These are phyloP conservation scores for Balaeniceps rex DNA, from an alignment of 2,113 vertebrate species.

Conservation along the genomic window DNA sequence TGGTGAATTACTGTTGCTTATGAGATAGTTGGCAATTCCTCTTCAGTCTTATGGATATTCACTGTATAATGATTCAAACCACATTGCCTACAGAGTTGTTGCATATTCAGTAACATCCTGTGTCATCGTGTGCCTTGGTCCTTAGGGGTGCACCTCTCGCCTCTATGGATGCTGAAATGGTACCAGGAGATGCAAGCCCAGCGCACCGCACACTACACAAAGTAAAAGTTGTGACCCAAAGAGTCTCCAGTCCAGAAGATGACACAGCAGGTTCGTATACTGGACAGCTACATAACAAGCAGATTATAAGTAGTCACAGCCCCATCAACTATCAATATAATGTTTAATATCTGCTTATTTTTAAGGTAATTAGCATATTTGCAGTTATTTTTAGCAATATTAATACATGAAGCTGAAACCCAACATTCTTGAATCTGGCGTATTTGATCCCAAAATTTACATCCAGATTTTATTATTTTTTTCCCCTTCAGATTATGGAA, in stretches of 20 bases:
- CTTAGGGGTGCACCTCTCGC: background rate
- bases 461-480: background rate
- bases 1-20: background rate
- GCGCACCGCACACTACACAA: rapidly evolving
- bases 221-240: background rate
- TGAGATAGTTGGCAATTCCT: background rate
- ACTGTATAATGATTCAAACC: background rate
- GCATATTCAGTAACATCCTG: background rate
- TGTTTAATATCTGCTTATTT: background rate
- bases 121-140: rapidly evolving
- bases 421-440: background rate
- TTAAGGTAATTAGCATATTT: background rate
- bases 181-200: background rate
- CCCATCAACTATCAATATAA: background rate
- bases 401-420: background rate
- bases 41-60: background rate
- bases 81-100: background rate
- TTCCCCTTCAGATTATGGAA: background rate
- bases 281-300: background rate
- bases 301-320: background rate
- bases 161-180: background rate
- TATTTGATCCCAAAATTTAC: background rate
- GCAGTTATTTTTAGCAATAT: background rate
- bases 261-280: background rate
- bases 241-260: background rate